Base-by-base conservation (phyloP, 2,888 invertebrate species). In the Nowickia ferox region DNA sequence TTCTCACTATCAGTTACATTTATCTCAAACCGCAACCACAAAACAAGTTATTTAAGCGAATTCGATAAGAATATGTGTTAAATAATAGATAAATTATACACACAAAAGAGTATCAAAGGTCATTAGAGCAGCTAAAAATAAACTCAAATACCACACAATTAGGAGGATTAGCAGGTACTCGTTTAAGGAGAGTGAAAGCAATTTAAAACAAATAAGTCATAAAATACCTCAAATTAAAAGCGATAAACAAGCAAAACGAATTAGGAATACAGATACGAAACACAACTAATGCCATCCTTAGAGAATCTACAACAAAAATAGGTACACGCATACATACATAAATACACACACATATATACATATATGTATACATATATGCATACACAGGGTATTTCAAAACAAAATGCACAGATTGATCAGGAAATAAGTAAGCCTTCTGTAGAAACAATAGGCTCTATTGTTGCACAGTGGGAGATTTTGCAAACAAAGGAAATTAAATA, bases 71-170 rank as follows among this genome's bases (percentile, higher is more conserved):
- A 63, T 79, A 46, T 44, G 44, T 71, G 11, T 74, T 66, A 30
- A 17, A 78, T 38, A 74, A 74, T 72, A 72, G 51, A 72, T 79
- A n/a, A n/a, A 84, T 55, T 22, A 74, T 44, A 46, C 42, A 9
- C 65, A 72, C 30, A 30, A 30, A 57, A 30, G 22, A 13, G 66
- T 30, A 61, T 65, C 75, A 76, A 84, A 84, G 80, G 80, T 80
- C 66, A 84, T n/a, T 75, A 69, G 78, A 75, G 75, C 68, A 84
- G 61, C 66, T 46, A 53, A 42, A 71, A 22, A 40, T 17, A 55
- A n/a, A 10, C 13, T 38, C 19, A 57, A 40, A 15, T n/a, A 78
- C 38, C 30, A 44, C 53, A 63, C 40, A 10, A 13, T 17, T 30
- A 13, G 30, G 2, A 51, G 61, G 38, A 55, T 40, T 63, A 55